Conservation (phyloP, 2,888 invertebrate genomes). For the Cosmorhoe ocellata region DNA sequence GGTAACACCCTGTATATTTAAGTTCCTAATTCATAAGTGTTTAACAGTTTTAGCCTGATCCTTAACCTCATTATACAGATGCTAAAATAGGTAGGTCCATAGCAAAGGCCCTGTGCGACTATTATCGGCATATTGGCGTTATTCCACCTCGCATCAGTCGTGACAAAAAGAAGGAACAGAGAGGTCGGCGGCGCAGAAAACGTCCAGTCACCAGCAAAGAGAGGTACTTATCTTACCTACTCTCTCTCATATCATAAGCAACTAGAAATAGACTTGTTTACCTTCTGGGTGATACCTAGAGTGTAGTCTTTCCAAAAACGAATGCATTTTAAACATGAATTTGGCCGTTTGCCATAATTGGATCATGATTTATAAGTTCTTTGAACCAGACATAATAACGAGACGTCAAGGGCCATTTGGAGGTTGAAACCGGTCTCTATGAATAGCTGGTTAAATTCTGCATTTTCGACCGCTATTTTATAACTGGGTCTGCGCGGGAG, state of each 20-base stretch:
- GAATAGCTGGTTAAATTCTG: neutral
- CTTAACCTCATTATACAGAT: constrained; percentile 45
- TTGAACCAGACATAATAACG: constrained; percentile 14
- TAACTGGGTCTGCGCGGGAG: too few species aligned
- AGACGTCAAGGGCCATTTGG: constrained; percentile 6
- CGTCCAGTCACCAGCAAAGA: constrained; percentile 59
- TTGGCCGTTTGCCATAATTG: constrained; percentile 19
- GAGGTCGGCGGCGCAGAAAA: constrained; percentile 59
- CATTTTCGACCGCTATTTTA: neutral
- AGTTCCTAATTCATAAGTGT: too few species aligned
- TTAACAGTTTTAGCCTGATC: too few species aligned
- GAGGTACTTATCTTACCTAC: constrained; percentile 42
- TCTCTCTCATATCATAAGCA: too few species aligned
- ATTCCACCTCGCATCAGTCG: constrained; percentile 71
- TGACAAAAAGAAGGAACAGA: constrained; percentile 60
- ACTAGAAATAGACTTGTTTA: constrained; percentile 14
- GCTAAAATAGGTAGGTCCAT: constrained; percentile 69
- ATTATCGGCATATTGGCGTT: constrained; percentile 81
- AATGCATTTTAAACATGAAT: constrained; percentile 9
- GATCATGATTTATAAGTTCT: constrained; percentile 22
- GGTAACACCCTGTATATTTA: too few species aligned
- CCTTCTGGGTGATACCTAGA: neutral
- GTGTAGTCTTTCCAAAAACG: constrained; percentile 6
- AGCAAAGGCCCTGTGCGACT: constrained; percentile 81
- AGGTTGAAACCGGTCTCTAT: constrained; percentile 2